Conservation (phyloP, 2,113 vertebrate genomes). For the Varanus salvator region DNA sequence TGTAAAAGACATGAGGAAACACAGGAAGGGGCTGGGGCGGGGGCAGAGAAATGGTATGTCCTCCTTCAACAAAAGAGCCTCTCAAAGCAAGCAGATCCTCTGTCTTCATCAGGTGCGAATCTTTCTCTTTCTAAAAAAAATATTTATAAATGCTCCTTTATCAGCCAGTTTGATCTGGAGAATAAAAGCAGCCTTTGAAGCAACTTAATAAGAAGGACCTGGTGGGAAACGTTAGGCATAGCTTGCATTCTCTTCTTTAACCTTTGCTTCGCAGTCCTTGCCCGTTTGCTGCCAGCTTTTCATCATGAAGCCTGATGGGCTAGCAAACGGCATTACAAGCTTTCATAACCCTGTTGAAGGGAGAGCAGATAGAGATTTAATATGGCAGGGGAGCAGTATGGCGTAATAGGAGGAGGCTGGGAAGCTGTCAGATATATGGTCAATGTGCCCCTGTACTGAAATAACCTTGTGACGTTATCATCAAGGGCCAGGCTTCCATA, state of each 20-base stretch:
- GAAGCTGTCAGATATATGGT: not conserved
- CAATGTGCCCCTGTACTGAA: not conserved
- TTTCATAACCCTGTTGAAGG: conserved; percentile 55
- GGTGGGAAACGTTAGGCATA: conserved; percentile 71
- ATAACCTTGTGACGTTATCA: not conserved
- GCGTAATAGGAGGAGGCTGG: not conserved
- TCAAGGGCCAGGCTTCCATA: not conserved
- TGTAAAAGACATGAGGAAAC: conserved; percentile 45
- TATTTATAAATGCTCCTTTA: conserved; percentile 60
- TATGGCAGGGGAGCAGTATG: conserved; percentile 3
- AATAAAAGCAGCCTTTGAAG: conserved; percentile 76
- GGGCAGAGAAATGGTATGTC: conserved; percentile 43
- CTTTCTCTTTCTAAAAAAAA: conserved; percentile 27
- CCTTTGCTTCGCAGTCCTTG: conserved; percentile 60
- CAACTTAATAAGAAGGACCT: conserved; percentile 50
- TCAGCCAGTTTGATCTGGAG: conserved; percentile 67
- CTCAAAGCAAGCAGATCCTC: conserved; percentile 45
- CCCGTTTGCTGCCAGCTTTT: conserved; percentile 68
- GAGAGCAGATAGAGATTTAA: conserved; percentile 42
- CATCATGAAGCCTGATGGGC: conserved; percentile 59
- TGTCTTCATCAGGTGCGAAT: conserved; percentile 71
- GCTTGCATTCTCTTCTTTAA: conserved; percentile 70
- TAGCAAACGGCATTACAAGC: conserved; percentile 52
- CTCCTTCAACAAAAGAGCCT: conserved; percentile 63
- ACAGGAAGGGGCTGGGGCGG: not conserved